Evolutionary conservation across 2,888 invertebrate genomes (phyloP).

Genomic region (Drosophila meridiana): DNA sequence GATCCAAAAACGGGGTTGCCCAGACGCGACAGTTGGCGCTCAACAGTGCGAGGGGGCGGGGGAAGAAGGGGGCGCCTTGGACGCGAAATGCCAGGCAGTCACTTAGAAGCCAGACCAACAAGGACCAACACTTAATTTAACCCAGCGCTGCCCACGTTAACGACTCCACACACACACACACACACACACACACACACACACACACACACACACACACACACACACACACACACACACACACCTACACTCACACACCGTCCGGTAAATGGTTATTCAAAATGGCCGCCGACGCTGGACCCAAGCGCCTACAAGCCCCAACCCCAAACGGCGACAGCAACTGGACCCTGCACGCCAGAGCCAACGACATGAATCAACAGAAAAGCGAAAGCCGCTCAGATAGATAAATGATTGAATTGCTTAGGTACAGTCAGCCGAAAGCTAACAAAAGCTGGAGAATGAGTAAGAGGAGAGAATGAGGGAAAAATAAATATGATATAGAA

Average conservation of each 20-base stretch:
- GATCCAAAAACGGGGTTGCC: slow-evolving; percentile 18
- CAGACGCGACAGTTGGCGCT: slow-evolving; percentile 35
- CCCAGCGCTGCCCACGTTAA: slow-evolving; percentile 37
- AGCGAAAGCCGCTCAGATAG: slow-evolving; percentile 10
- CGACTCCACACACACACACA: slow-evolving; percentile 28
- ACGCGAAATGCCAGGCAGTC: slow-evolving; percentile 2
- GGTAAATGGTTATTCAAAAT: slow-evolving; percentile 64
- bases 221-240: slow-evolving; percentile 3
- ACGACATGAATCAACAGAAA: slow-evolving; percentile 20
- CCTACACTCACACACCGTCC: background rate
- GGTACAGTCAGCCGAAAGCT: slow-evolving; percentile 10
- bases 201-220: slow-evolving; percentile 18
- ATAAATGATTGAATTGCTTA: slow-evolving; percentile 18
- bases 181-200: slow-evolving; percentile 15
- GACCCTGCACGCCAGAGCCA: slow-evolving; percentile 28
- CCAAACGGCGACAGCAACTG: slow-evolving; percentile 19
- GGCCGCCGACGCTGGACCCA: slow-evolving; percentile 60
- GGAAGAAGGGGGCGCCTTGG: background rate
- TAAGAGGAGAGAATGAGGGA: background rate
- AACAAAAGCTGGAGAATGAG: background rate
- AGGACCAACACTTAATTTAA: slow-evolving; percentile 47
- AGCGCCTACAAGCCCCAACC: slow-evolving; percentile 11
- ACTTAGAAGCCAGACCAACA: slow-evolving; percentile 12
- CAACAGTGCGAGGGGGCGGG: background rate
- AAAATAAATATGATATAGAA: background rate